phyloP scores from a whole-genome alignment of 2,888 invertebrate species.

The Amorpha juglandis region DNA sequence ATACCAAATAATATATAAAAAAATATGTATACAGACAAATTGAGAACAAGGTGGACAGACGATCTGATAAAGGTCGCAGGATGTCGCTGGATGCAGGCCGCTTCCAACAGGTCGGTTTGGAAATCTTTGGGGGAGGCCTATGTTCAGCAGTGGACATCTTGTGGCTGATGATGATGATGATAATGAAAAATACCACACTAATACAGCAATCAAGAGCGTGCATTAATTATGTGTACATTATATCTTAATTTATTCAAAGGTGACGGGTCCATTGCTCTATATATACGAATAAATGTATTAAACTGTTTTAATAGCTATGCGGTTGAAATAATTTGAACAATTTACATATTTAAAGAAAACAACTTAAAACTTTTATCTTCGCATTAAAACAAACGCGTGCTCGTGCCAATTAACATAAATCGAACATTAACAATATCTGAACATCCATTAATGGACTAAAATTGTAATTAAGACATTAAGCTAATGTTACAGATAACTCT shows the following conservation, averaged over 20 bases:
- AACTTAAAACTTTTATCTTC: constrained; percentile 15
- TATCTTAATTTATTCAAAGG: constrained; percentile 18
- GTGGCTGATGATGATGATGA: no score
- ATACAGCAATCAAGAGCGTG: constrained; percentile 1
- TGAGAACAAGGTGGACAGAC: no score
- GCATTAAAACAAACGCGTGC: constrained; percentile 8
- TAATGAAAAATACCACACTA: neutral
- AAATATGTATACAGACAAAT: no score
- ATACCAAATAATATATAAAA: no score
- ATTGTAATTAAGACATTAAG: constrained; percentile 21
- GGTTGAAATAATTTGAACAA: constrained; percentile 4
- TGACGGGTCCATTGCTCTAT: constrained; percentile 13
- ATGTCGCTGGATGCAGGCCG: no score
- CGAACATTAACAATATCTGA: constrained; percentile 3
- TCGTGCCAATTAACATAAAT: constrained; percentile 14
- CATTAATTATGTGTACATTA: neutral
- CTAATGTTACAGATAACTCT: constrained; percentile 6
- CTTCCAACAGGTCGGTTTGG: no score
- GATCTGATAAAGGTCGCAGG: no score
- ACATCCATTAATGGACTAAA: constrained; percentile 1
- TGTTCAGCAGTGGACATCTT: no score
- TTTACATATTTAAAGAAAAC: constrained; percentile 12
- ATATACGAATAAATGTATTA: constrained; percentile 29
- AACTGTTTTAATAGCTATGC: constrained; percentile 6
- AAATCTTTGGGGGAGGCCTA: no score